Evolutionary conservation across 2,888 invertebrate genomes (phyloP), one percentile per base, ranked within the genome.

Genomic region (Pachliopta kotzebuea): DNA sequence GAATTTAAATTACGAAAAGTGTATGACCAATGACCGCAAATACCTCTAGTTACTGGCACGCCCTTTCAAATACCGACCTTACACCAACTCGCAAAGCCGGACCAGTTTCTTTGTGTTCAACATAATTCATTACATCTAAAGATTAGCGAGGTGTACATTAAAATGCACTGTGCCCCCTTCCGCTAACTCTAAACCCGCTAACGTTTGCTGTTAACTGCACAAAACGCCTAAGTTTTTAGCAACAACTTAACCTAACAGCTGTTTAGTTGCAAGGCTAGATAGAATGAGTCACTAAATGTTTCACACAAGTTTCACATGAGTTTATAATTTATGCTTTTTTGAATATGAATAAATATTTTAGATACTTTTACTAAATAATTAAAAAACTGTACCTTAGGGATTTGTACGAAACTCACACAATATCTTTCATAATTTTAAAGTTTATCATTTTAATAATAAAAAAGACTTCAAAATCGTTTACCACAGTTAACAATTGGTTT

Each of bases 61-160:
- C 84, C 88, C 89, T 89, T 89, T 89, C 89, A 86, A 90, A 90
- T 86, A 83, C 82, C 86, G 84, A 85, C 85, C 84, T 87, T 85
- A 86, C 70, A 74, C 70, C 75, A 73, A 74, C 78, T 75, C 66
- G 71, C 67, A 71, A 68, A 67, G 74, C 71, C 71, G 70, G 76
- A 80, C 84, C 78, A 76, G 84, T 83, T 84, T 81, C 79, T 81
- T 84, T 84, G 81, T 82, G 75, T 72, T 71, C 70, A 69, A 71
- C 69, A 72, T 68, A 73, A 70, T 73, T 65, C 56, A 68, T 63
- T 63, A 61, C 54, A 49, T 65, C 58, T 37, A 49, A 23, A 59
- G 24, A 56, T 60, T 60, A 63, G 59, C 60, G 58, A 31, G 62
- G 20, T 55, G 53, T 67, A 63, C 62, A 65, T 65, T 65, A 54